Percentiles rank a stretch among this genome's conserved stretches.
These are phyloP conservation scores for Prietella phreatophila DNA, from an alignment of 2,113 vertebrate genomes.

Conservation along the genomic window DNA sequence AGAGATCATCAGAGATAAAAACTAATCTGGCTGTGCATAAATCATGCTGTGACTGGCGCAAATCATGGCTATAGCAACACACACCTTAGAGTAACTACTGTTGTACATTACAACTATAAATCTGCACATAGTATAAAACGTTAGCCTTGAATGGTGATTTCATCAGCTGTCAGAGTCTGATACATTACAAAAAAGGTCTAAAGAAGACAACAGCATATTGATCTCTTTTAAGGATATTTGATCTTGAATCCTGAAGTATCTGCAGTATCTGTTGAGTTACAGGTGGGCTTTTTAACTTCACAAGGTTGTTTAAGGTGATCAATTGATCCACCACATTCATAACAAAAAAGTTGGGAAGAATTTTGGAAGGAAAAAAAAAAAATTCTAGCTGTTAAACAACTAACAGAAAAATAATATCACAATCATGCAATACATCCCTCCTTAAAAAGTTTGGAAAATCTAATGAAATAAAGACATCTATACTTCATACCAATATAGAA, in stretches of 20 bases:
- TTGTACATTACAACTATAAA: neutral
- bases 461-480: neutral
- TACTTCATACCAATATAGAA: neutral
- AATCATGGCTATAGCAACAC: neutral
- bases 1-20: slow-evolving; percentile 32
- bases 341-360: neutral
- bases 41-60: slow-evolving; percentile 3
- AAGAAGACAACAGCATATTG: neutral
- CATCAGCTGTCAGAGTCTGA: neutral
- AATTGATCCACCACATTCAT: neutral
- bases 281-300: neutral
- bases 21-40: slow-evolving; percentile 17
- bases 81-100: slow-evolving; percentile 14
- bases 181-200: neutral
- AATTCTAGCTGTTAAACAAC: neutral
- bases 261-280: slow-evolving; percentile 1
- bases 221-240: slow-evolving; percentile 8
- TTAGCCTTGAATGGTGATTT: slow-evolving; percentile 6
- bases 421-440: neutral
- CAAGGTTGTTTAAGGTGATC: neutral
- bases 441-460: neutral
- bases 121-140: neutral
- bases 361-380: neutral
- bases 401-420: neutral
- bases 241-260: slow-evolving; percentile 30